phyloP scores from a whole-genome alignment of 2,888 invertebrate species.

The Epirrita christyi region DNA sequence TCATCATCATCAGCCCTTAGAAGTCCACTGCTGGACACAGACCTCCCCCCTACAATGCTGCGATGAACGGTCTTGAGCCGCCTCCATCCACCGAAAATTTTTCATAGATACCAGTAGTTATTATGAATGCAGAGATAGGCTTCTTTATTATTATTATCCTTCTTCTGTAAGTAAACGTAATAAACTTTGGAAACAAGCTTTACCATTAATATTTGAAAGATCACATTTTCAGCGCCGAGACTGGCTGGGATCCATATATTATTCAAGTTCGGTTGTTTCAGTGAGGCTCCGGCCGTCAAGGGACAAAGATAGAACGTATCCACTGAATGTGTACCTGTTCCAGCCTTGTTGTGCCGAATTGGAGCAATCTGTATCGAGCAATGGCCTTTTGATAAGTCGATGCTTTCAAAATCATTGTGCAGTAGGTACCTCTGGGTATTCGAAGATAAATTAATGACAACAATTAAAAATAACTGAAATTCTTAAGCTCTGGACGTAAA shows the following conservation, averaged over 20 bases:
- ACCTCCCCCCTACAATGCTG: no score
- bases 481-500: no score
- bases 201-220: slow-evolving; percentile 19
- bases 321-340: slow-evolving; percentile 21
- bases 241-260: slow-evolving; percentile 34
- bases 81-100: no score
- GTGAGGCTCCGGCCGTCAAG: slow-evolving; percentile 31
- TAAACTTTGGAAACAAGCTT: slow-evolving; percentile 17
- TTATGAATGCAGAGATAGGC: no score
- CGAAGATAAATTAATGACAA: no score
- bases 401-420: not conserved
- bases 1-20: no score
- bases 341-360: slow-evolving; percentile 1
- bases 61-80: no score
- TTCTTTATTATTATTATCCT: not conserved
- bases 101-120: no score
- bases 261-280: slow-evolving; percentile 36
- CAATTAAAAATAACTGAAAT: no score
- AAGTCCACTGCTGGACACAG: no score
- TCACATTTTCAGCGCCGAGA: slow-evolving; percentile 29
- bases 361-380: slow-evolving; percentile 12
- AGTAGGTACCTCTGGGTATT: no score
- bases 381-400: slow-evolving; percentile 16
- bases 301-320: slow-evolving; percentile 36
- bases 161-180: slow-evolving; percentile 14